Evolutionary conservation across 2,113 vertebrate species (phyloP).

Genomic region (Ranitomeya imitator): DNA sequence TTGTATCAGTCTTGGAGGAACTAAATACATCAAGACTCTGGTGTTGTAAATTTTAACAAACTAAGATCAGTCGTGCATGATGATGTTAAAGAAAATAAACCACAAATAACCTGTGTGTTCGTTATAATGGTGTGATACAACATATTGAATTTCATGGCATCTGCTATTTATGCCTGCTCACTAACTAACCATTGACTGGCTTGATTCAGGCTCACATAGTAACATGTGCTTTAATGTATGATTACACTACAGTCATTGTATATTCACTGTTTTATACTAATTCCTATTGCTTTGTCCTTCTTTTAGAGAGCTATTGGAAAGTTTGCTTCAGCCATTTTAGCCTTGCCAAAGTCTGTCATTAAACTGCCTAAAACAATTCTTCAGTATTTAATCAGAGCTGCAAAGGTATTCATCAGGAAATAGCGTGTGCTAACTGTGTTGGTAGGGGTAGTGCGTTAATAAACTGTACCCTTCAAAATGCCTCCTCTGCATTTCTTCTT

Average conservation of each 20-base stretch:
- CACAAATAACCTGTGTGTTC: constrained; percentile 6
- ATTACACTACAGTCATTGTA: constrained; percentile 23
- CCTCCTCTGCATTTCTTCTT: constrained; percentile 70
- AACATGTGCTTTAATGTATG: constrained; percentile 3
- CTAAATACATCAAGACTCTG: neutral
- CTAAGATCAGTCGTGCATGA: neutral
- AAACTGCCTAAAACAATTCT: constrained; percentile 99
- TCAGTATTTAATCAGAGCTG: constrained; percentile 95
- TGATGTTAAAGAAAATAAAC: neutral
- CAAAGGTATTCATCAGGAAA: constrained; percentile 85
- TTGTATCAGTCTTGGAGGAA: neutral
- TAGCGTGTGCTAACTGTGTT: constrained; percentile 65
- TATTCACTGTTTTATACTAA: constrained; percentile 78
- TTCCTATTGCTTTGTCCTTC: constrained; percentile 80
- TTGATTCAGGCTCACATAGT: neutral
- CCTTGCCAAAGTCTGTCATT: constrained; percentile 97
- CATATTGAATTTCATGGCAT: neutral
- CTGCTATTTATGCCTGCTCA: neutral
- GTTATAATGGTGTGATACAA: neutral
- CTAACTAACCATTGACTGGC: neutral
- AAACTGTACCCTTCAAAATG: constrained; percentile 37
- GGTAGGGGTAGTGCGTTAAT: constrained; percentile 59
- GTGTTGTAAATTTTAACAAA: neutral
- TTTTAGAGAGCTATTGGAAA: constrained; percentile 98
- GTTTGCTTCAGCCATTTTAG: constrained; percentile 96